Evolutionary conservation across 2,888 invertebrate genomes (phyloP).

Genomic region (Agrochola circellaris): DNA sequence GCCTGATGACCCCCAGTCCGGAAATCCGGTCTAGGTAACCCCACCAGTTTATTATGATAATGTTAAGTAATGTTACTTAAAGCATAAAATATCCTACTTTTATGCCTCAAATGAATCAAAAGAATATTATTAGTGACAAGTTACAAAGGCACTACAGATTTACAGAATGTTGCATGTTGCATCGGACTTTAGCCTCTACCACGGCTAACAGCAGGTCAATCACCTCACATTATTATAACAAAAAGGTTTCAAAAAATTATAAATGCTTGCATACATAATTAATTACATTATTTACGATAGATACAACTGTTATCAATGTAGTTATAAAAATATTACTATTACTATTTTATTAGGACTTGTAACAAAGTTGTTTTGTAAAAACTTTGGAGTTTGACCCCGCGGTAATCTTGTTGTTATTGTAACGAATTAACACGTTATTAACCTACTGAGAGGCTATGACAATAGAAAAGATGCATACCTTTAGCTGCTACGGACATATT

Average conservation of each 20-base stretch:
- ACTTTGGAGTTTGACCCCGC: conserved; percentile 75
- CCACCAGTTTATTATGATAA: too few relatives aligned
- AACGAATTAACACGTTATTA: conserved; percentile 11
- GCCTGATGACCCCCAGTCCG: too few relatives aligned
- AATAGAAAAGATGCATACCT: conserved; percentile 74
- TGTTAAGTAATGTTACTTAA: too few relatives aligned
- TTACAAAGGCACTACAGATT: too few relatives aligned
- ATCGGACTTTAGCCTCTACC: background rate
- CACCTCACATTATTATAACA: conserved; percentile 14
- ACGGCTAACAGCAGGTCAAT: conserved; percentile 33
- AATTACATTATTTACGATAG: background rate
- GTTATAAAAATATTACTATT: background rate
- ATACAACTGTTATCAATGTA: background rate
- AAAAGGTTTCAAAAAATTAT: background rate
- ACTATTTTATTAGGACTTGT: background rate
- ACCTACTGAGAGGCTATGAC: background rate
- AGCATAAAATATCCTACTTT: too few relatives aligned
- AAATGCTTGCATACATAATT: background rate
- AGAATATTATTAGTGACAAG: too few relatives aligned
- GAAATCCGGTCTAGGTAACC: too few relatives aligned
- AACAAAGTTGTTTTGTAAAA: conserved; percentile 29
- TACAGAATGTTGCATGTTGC: too few relatives aligned
- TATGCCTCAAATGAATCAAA: too few relatives aligned
- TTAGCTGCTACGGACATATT: conserved; percentile 86
- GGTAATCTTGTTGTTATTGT: conserved; percentile 4